Conservation (phyloP, 1,140 invertebrate genomes). For the Proctacanthus coquilletti region DNA sequence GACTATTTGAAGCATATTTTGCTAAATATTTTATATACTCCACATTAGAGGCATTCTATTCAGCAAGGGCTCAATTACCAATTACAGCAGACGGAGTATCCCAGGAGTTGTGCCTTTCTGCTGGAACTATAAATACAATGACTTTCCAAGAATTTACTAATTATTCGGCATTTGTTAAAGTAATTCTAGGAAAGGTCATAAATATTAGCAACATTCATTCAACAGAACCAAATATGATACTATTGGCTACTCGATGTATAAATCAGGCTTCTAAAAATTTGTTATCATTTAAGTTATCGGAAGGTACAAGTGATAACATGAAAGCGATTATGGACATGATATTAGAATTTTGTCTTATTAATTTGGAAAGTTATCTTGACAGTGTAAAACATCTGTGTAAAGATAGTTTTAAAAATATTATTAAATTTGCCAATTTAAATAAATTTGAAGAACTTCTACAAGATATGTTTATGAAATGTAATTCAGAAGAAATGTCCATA, state of each 20-base stretch:
- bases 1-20: neutral
- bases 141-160: neutral
- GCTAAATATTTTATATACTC: neutral
- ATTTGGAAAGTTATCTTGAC: constrained; percentile 39
- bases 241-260: neutral
- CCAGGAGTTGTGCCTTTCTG: neutral
- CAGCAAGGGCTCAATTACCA: neutral
- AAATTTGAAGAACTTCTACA: constrained; percentile 10
- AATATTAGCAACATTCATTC: neutral
- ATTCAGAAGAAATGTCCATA: constrained; percentile 7
- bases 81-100: neutral
- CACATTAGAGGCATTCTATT: neutral
- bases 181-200: neutral
- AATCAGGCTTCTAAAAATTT: neutral
- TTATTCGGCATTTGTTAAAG: neutral
- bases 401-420: constrained; percentile 28
- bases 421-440: constrained; percentile 22
- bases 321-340: neutral
- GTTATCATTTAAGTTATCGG: neutral
- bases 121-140: neutral
- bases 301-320: neutral
- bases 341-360: constrained; percentile 6
- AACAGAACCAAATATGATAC: neutral
- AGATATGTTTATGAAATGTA: constrained; percentile 9
- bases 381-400: constrained; percentile 37